Evolutionary conservation across 2,888 invertebrate species (phyloP).

Genomic region (Malachius bipustulatus): DNA sequence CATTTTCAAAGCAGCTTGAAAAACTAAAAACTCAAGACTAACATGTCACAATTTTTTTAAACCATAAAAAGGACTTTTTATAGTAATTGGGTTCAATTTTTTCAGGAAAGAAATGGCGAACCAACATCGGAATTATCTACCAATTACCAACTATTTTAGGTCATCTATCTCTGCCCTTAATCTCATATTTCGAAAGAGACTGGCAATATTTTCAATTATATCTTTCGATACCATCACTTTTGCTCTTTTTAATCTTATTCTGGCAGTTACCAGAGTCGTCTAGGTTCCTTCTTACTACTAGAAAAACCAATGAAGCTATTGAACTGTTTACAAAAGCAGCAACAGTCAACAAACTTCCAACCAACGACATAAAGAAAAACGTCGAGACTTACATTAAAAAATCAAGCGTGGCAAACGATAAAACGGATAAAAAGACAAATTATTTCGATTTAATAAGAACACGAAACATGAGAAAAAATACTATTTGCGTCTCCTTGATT

Average conservation of each 20-base stretch:
- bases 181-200: slow-evolving; percentile 43
- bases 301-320: slow-evolving; percentile 49
- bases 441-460: slow-evolving; percentile 56
- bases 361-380: slow-evolving; percentile 27
- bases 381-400: slow-evolving; percentile 22
- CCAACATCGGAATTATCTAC: slow-evolving; percentile 44
- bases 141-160: slow-evolving; percentile 48
- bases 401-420: slow-evolving; percentile 14
- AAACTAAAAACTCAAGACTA: too few species aligned
- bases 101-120: slow-evolving; percentile 42
- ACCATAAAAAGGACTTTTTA: too few species aligned
- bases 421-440: slow-evolving; percentile 23
- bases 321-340: slow-evolving; percentile 53
- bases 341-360: slow-evolving; percentile 34
- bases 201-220: slow-evolving; percentile 46
- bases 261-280: slow-evolving; percentile 70
- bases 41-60: too few species aligned
- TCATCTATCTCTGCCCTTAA: slow-evolving; percentile 41
- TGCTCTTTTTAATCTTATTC: slow-evolving; percentile 49
- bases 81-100: slow-evolving; percentile 15
- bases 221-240: slow-evolving; percentile 44
- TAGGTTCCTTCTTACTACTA: slow-evolving; percentile 61
- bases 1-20: too few species aligned
- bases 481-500: slow-evolving; percentile 60
- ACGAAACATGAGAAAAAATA: slow-evolving; percentile 56